A percentile compares a stretch with the other conserved stretches of the same genome.
Evolutionary conservation across 2,113 vertebrate species (phyloP).

Genomic region (Brachyhypopomus gauderio): DNA sequence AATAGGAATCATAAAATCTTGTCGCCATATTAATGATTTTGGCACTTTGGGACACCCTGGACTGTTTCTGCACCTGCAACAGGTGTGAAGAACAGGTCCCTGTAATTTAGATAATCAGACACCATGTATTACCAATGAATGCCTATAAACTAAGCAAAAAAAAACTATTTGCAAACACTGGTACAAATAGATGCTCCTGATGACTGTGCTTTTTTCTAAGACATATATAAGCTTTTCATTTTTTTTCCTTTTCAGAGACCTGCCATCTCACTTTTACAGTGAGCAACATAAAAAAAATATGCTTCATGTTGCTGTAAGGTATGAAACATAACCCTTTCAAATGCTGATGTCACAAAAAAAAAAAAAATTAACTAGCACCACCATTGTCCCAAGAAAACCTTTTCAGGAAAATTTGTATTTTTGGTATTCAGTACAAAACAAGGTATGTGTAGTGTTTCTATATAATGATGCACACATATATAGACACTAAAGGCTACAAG

Average conservation of each 20-base stretch:
- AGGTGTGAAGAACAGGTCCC: neutral
- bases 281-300: neutral
- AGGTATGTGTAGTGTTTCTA: neutral
- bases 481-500: conserved; percentile 26
- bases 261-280: neutral
- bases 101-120: neutral
- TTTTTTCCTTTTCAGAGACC: neutral
- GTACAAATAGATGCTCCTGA: neutral
- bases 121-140: conserved; percentile 9
- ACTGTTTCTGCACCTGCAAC: neutral
- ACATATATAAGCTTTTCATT: neutral
- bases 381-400: no score
- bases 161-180: conserved; percentile 22
- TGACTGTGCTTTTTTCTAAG: conserved; percentile 2
- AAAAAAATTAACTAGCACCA: neutral
- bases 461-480: neutral
- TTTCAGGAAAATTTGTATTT: no score
- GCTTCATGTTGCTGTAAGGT: neutral
- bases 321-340: neutral
- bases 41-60: no score
- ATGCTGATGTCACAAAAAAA: neutral
- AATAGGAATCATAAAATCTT: neutral
- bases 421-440: no score
- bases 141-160: conserved; percentile 29
- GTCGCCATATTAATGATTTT: neutral